A percentile compares a stretch with the other conserved stretches of the same genome.
Conservation (phyloP, 1,140 invertebrate species). For the Cydia amplana region DNA sequence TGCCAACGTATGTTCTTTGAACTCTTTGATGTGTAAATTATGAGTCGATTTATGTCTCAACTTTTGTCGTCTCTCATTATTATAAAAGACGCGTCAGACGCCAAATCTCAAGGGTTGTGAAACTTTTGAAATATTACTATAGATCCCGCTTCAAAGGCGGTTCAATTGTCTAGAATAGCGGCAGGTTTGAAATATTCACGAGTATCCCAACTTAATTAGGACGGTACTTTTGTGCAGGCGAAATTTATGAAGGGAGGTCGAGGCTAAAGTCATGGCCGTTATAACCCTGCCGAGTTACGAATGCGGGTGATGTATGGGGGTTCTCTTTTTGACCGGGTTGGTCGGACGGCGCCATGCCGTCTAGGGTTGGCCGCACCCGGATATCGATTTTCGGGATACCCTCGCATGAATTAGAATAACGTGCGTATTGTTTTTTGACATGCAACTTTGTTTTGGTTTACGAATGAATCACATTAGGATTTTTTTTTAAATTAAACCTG, state of each 20-base stretch:
- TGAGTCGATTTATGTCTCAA: conserved; percentile 6
- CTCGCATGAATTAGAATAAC: conserved; percentile 38
- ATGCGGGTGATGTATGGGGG: conserved; percentile 58
- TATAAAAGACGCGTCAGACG: neutral
- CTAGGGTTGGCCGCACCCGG: conserved; percentile 57
- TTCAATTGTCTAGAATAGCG: conserved; percentile 40
- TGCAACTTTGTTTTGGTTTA: conserved; percentile 37
- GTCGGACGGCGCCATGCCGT: conserved; percentile 58
- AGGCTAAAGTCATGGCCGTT: conserved; percentile 54
- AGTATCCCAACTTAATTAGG: conserved; percentile 64
- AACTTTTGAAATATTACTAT: conserved; percentile 47
- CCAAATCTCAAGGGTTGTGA: conserved; percentile 30
- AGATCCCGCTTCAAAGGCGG: conserved; percentile 42
- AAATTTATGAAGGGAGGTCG: conserved; percentile 53
- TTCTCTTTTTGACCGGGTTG: conserved; percentile 63
- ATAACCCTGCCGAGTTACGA: conserved; percentile 49
- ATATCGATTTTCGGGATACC: conserved; percentile 40
- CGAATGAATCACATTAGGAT: conserved; percentile 1
- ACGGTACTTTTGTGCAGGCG: conserved; percentile 52
- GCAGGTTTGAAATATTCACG: conserved; percentile 54
- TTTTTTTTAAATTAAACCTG: neutral
- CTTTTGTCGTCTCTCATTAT: conserved; percentile 12
- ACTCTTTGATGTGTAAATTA: conserved; percentile 13
- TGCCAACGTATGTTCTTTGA: neutral
- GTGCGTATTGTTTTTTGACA: conserved; percentile 37